Percentiles rank a stretch among this genome's conserved stretches.
Evolutionary conservation across 2,797 vertebrate genomes (phyloP).

Genomic region (Enteromius treurensis): DNA sequence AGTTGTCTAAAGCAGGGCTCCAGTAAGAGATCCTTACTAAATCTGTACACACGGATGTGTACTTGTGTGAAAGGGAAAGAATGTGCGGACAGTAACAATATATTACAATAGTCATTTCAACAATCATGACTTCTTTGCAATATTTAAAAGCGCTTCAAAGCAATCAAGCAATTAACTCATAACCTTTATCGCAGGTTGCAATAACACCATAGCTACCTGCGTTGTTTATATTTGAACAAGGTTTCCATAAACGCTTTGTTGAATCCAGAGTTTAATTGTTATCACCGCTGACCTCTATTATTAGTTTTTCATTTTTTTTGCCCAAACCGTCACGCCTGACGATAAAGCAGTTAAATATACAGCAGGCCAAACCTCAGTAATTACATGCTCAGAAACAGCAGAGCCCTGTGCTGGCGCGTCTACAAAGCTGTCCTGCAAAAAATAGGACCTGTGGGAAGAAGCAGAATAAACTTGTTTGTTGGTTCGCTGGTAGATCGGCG

Average conservation of each 20-base stretch:
- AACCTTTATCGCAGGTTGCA: slow-evolving; percentile 28
- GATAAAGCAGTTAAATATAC: slow-evolving; percentile 76
- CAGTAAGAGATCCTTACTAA: background rate
- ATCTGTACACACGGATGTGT: background rate
- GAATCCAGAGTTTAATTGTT: slow-evolving; percentile 25
- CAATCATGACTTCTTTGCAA: background rate
- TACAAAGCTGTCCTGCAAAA: slow-evolving; percentile 71
- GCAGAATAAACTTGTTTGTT: slow-evolving; percentile 46
- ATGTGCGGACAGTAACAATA: background rate
- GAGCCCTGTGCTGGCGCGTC: slow-evolving; percentile 69
- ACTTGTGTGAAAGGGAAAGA: background rate
- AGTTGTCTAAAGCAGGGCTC: background rate
- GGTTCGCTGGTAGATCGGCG: slow-evolving; percentile 25
- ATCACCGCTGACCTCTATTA: slow-evolving; percentile 26
- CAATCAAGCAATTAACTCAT: slow-evolving; percentile 25
- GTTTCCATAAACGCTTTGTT: background rate
- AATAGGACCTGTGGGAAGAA: slow-evolving; percentile 60
- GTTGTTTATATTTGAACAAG: slow-evolving; percentile 33
- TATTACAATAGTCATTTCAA: background rate
- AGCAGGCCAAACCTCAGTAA: slow-evolving; percentile 71
- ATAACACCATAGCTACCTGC: slow-evolving; percentile 20
- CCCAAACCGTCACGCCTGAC: slow-evolving; percentile 72
- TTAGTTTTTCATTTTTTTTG: slow-evolving; percentile 57
- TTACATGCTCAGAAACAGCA: slow-evolving; percentile 75
- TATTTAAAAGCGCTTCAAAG: slow-evolving; percentile 10